Evolutionary conservation across 2,888 invertebrate species (phyloP), one percentile per base, ranked within the genome.

Genomic region (Notocelia uddmanniana): DNA sequence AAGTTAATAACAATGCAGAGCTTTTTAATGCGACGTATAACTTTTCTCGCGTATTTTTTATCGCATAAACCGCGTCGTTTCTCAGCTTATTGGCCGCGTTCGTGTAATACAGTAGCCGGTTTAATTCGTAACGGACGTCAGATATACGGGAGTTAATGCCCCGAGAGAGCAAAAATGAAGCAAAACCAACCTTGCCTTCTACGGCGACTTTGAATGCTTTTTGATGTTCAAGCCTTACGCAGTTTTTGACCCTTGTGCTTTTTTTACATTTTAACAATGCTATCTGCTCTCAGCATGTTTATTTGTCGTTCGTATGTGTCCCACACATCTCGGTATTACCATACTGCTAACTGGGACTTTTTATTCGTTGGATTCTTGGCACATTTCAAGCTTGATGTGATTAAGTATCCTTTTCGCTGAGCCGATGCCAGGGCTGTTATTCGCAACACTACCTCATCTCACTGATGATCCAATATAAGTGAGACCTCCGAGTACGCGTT

Each of bases 61-160:
- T 21, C 59, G 64, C 59, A 71, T 68, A 66, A 74, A 75, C 78
- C 63, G 74, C 73, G 74, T 76, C 72, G 70, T 78, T 74, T 75
- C 72, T 52, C 62, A 66, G 58, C 68, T 63, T 63, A 68, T 71
- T 74, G 66, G 67, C 63, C 66, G 69, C 68, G 58, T 58, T 37
- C 75, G 75, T 78, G 82, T 81, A 83, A 81, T 73, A 70, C 79
- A 76, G 85, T 72, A 83, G 85, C 82, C 80, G 78, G 81, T 83
- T 78, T 77, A 76, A 83, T 81, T 84, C 78, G 80, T 81, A 83
- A 83, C 84, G 83, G 81, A 73, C 76, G 75, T 75, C 75, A 73
- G 70, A 70, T 73, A 67, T 73, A 72, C 75, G 74, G 69, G 73
- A 78, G 76, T 76, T 74, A 74, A 78, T 73, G 74, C 70, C 66